phyloP scores from a whole-genome alignment of 2,797 vertebrate genomes.

The Zenarchopterus dispar region DNA sequence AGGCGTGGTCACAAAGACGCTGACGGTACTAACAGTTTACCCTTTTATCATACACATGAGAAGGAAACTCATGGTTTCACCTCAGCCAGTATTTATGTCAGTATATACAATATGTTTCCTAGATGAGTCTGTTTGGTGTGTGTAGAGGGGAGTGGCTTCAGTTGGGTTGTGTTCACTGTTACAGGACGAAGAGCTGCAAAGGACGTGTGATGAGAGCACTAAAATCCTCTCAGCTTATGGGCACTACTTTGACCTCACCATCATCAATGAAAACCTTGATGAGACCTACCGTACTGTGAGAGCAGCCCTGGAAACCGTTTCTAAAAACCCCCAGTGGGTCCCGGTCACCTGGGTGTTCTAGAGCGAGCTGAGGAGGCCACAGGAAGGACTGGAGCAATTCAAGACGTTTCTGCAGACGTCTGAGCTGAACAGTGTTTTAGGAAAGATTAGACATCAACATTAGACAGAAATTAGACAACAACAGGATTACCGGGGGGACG shows the following conservation, averaged over 20 bases:
- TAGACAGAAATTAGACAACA: no score
- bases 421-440: background rate
- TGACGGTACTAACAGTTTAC: constrained; percentile 83
- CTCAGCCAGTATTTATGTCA: background rate
- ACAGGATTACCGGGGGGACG: no score
- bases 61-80: background rate
- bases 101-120: background rate
- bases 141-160: background rate
- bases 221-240: constrained; percentile 89
- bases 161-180: background rate
- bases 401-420: background rate
- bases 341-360: constrained; percentile 96
- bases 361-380: background rate
- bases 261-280: constrained; percentile 92
- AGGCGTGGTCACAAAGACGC: constrained; percentile 87
- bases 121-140: background rate
- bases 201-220: constrained; percentile 88
- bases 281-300: constrained; percentile 88
- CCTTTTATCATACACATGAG: background rate
- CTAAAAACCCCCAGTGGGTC: constrained; percentile 92
- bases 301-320: constrained; percentile 87
- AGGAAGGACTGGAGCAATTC: background rate
- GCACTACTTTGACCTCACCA: constrained; percentile 93
- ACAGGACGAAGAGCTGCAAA: constrained; percentile 89
- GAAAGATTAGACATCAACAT: background rate